Conservation (phyloP, 2,797 vertebrate species). For the Xenentodon cancila region DNA sequence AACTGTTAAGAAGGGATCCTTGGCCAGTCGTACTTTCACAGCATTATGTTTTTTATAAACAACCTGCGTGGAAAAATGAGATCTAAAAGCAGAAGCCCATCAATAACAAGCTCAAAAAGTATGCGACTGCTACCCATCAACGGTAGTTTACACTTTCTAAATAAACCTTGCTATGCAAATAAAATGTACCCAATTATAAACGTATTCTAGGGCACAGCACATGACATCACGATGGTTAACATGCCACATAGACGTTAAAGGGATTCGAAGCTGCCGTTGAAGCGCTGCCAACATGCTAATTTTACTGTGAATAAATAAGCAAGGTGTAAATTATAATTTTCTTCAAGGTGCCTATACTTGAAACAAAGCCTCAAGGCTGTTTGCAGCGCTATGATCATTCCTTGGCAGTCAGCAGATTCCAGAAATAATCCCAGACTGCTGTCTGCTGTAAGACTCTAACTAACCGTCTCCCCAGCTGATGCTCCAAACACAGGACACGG, state of each 20-base stretch:
- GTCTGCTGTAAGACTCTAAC: neutral
- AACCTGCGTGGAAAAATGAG: too few relatives aligned
- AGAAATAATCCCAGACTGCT: conserved; percentile 6
- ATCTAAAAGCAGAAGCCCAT: too few relatives aligned
- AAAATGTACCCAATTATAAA: neutral
- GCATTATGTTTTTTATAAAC: too few relatives aligned
- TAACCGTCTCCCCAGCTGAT: neutral
- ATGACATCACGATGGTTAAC: neutral
- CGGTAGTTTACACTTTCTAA: too few relatives aligned
- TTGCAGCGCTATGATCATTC: conserved; percentile 1
- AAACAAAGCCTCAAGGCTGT: neutral
- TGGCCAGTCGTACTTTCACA: too few relatives aligned
- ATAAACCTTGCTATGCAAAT: neutral
- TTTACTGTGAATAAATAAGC: conserved; percentile 3
- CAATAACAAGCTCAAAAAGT: too few relatives aligned
- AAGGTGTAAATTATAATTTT: conserved; percentile 8
- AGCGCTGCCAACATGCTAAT: neutral
- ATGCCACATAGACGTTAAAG: neutral
- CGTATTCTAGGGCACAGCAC: neutral
- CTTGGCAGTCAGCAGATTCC: neutral
- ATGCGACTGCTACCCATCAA: too few relatives aligned
- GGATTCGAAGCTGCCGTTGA: neutral
- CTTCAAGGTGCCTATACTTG: conserved; percentile 10
- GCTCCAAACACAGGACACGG: neutral
- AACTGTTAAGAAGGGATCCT: too few relatives aligned